Conservation (phyloP, 2,797 vertebrate species). For the Smutsia temminckii region DNA sequence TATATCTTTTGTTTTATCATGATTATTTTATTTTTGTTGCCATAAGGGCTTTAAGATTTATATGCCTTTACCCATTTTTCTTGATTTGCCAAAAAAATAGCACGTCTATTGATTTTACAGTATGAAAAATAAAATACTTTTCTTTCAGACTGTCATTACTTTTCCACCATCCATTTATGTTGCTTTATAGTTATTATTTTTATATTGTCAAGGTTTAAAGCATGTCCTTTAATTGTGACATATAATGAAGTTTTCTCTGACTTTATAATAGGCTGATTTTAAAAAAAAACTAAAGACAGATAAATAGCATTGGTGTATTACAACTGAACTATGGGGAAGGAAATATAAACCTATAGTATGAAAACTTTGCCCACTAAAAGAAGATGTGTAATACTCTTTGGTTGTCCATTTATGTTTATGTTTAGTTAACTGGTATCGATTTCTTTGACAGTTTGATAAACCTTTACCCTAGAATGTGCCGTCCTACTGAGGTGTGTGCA, state of each 20-base stretch:
- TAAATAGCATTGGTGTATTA: background rate
- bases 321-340: background rate
- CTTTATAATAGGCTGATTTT: background rate
- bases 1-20: background rate
- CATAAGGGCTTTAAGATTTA: background rate
- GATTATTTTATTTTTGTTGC: background rate
- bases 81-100: background rate
- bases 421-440: too few species aligned
- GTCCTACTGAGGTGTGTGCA: background rate
- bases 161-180: background rate
- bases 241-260: background rate
- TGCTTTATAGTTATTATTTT: background rate
- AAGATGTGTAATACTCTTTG: background rate
- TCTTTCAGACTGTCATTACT: background rate
- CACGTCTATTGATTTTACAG: background rate
- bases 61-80: background rate
- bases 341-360: background rate
- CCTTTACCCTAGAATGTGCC: background rate
- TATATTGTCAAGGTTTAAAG: background rate
- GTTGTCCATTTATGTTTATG: background rate
- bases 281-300: background rate
- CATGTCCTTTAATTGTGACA: background rate
- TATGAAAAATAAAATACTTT: conserved; percentile 1
- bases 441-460: background rate
- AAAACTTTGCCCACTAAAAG: background rate